These are phyloP conservation scores for Prostheceraeus crozeri DNA, from an alignment of 2,888 invertebrate species.

Conservation along the genomic window DNA sequence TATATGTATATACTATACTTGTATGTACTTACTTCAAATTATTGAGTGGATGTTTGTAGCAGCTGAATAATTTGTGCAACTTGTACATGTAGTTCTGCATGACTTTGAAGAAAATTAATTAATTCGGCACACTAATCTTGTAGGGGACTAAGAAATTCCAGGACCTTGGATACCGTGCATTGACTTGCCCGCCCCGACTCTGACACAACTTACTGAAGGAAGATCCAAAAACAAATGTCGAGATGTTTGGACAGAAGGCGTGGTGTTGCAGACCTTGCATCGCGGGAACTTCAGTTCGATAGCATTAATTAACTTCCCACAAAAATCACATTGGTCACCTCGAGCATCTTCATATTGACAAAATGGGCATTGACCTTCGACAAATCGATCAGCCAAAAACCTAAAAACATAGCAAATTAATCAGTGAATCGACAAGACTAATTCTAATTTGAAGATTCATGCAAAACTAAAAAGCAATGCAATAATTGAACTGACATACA, in stretches of 20 bases:
- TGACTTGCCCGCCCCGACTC: too few relatives aligned
- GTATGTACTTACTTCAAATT: too few relatives aligned
- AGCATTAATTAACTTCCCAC: constrained; percentile 88
- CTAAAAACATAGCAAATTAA: constrained; percentile 42
- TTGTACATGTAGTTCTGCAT: too few relatives aligned
- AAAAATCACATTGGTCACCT: constrained; percentile 96
- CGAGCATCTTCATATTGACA: constrained; percentile 85
- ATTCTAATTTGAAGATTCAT: neutral
- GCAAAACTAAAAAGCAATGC: too few relatives aligned
- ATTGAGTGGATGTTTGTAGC: too few relatives aligned
- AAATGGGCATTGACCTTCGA: constrained; percentile 88
- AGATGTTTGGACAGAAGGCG: constrained; percentile 68
- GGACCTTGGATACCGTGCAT: too few relatives aligned
- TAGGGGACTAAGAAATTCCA: too few relatives aligned
- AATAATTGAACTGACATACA: too few relatives aligned
- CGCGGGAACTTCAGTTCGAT: constrained; percentile 73
- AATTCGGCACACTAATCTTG: too few relatives aligned
- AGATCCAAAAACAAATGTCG: constrained; percentile 87
- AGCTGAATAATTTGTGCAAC: too few relatives aligned
- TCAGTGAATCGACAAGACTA: neutral
- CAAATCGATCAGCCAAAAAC: constrained; percentile 68
- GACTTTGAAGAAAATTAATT: too few relatives aligned
- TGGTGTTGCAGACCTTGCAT: constrained; percentile 75
- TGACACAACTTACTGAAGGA: constrained; percentile 68
- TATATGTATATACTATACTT: too few relatives aligned